phyloP scores from a whole-genome alignment of 2,797 vertebrate species.

The Somateria mollissima region DNA sequence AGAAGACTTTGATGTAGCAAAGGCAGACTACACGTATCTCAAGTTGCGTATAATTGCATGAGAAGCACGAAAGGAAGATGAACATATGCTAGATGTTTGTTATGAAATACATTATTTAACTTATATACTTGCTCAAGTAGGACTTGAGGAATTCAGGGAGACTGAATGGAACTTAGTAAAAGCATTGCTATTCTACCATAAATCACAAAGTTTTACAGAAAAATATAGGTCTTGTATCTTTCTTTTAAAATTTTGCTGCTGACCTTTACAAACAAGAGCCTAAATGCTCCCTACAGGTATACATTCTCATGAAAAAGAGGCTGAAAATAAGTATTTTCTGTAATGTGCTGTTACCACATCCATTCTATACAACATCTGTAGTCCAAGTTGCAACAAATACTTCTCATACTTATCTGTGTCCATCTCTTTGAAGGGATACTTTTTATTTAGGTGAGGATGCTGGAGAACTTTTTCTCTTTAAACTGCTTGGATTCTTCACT shows the following conservation, averaged over 20 bases:
- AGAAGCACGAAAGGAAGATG: not conserved
- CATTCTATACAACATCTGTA: rapidly evolving
- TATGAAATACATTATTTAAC: not conserved
- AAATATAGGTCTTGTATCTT: not conserved
- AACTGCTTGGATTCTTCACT: not conserved
- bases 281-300: not conserved
- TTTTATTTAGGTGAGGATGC: not conserved
- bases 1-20: not conserved
- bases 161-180: not conserved
- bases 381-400: not conserved
- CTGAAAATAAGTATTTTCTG: not conserved
- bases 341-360: not conserved
- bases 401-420: not conserved
- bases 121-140: not conserved
- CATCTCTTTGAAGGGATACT: not conserved
- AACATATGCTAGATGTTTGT: not conserved
- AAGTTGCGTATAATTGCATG: not conserved
- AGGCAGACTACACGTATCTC: not conserved
- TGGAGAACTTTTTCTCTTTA: not conserved
- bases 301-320: not conserved
- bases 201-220: not conserved
- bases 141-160: not conserved
- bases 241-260: not conserved
- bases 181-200: not conserved
- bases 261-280: not conserved